Conservation (phyloP, 1,140 invertebrate species). For the Liolophura sinensis region DNA sequence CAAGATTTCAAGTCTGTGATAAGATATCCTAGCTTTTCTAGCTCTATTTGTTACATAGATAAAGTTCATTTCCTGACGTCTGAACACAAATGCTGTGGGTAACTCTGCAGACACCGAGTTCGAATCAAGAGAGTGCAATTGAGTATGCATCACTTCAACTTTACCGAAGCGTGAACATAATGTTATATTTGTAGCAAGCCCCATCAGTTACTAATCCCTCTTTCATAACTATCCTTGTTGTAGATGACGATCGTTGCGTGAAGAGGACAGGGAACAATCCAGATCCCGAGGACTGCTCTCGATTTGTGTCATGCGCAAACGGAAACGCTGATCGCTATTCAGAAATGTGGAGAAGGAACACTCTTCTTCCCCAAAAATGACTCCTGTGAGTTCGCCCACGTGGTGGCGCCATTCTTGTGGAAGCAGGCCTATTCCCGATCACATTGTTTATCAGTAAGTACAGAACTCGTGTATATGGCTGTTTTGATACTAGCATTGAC, state of each 20-base stretch:
- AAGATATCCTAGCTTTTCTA: too few relatives aligned
- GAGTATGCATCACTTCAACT: too few relatives aligned
- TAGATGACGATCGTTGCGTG: slow-evolving; percentile 30
- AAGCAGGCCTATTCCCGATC: slow-evolving; percentile 23
- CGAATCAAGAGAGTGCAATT: too few relatives aligned
- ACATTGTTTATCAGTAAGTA: slow-evolving; percentile 32
- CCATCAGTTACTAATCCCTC: not conserved
- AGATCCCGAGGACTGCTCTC: slow-evolving; percentile 34
- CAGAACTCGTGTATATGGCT: too few relatives aligned
- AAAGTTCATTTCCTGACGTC: too few relatives aligned
- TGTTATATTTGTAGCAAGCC: not conserved
- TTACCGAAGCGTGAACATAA: not conserved
- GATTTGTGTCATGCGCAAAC: slow-evolving; percentile 31
- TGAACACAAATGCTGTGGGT: too few relatives aligned
- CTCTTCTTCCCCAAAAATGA: slow-evolving; percentile 30
- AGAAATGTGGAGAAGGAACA: slow-evolving; percentile 32
- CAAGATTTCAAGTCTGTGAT: too few relatives aligned
- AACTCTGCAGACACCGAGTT: too few relatives aligned
- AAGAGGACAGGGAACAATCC: slow-evolving; percentile 33
- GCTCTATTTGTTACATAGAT: too few relatives aligned
- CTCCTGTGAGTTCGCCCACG: slow-evolving; percentile 31
- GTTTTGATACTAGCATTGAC: too few relatives aligned
- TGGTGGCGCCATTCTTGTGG: slow-evolving; percentile 25
- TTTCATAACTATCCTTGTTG: not conserved
- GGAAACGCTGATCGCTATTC: slow-evolving; percentile 32